Evolutionary conservation across 1,140 invertebrate species (phyloP), one percentile per base, ranked within the genome.

Genomic region (Brachionus plicatilis): DNA sequence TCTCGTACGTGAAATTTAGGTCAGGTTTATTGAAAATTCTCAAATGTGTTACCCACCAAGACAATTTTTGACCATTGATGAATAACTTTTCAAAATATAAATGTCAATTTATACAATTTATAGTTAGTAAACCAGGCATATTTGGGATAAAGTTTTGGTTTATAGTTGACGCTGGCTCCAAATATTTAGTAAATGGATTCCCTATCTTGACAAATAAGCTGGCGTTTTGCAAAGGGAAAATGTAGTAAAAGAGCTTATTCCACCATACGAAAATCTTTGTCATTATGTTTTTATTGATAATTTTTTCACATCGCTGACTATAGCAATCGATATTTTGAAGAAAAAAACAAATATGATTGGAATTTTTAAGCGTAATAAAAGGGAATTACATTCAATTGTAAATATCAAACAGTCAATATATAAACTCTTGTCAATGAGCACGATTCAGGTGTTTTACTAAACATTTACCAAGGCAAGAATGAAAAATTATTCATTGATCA

Each of bases 341-440:
- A 56, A 68, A 29, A 80, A 85, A 66, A 84, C 60, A 8, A 84
- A 29, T 75, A 24, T 29, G 45, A 47, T 24, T 2, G 2, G 41
- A 11, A 11, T 2, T 43, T 0, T 43, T 43, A 43, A 43, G 2
- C 41, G 41, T 1, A 43, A 43, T 43, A 43, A 43, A 43, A 1
- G 41, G 3, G 6, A 27, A 29, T 1, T 1, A 2, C 41, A 1
- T 43, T 43, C 20, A 56, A 20, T 82, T 24, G 65, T 53, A 3
- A 47, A 92, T 75, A 79, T 85, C 27, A 75, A 33, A 72, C 56
- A 86, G 47, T 50, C 85, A 86, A 43, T 79, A 85, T 37, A 68
- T 68, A 20, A 68, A 24, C 1, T 3, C 20, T 68, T 68, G 20
- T 68, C 5, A 24, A 24, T 29, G 0, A 68, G 27, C 65, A 68